Evolutionary conservation across 2,797 vertebrate genomes (phyloP).

Genomic region (Triplophysa bombifrons): DNA sequence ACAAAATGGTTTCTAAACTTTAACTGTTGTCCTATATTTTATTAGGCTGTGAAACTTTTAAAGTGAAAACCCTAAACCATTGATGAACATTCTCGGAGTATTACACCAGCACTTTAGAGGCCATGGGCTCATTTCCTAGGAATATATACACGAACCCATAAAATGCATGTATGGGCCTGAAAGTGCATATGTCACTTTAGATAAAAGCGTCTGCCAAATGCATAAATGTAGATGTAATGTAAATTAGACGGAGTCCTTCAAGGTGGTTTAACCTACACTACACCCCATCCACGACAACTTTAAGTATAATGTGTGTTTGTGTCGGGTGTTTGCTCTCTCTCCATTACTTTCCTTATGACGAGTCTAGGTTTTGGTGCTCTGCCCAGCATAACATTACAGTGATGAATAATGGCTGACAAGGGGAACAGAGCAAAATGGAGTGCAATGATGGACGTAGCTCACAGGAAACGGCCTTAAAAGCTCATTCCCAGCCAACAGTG

Average conservation of each 20-base stretch:
- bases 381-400: conserved; percentile 57
- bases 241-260: neutral
- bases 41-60: neutral
- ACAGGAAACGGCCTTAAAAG: conserved; percentile 59
- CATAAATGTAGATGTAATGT: neutral
- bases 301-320: conserved; percentile 33
- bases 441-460: conserved; percentile 54
- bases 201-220: neutral
- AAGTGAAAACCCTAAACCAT: neutral
- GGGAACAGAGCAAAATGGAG: conserved; percentile 42
- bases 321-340: conserved; percentile 52
- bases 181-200: neutral
- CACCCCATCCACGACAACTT: conserved; percentile 16
- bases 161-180: neutral
- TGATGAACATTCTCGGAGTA: neutral
- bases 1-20: neutral
- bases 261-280: neutral
- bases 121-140: neutral
- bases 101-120: neutral
- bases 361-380: conserved; percentile 52
- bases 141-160: neutral
- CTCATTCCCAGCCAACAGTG: conserved; percentile 38
- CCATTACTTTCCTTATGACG: conserved; percentile 43
- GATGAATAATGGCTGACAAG: conserved; percentile 58
- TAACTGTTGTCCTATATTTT: too few relatives aligned